phyloP scores from a whole-genome alignment of 2,113 vertebrate species.

The Monopterus albus region DNA sequence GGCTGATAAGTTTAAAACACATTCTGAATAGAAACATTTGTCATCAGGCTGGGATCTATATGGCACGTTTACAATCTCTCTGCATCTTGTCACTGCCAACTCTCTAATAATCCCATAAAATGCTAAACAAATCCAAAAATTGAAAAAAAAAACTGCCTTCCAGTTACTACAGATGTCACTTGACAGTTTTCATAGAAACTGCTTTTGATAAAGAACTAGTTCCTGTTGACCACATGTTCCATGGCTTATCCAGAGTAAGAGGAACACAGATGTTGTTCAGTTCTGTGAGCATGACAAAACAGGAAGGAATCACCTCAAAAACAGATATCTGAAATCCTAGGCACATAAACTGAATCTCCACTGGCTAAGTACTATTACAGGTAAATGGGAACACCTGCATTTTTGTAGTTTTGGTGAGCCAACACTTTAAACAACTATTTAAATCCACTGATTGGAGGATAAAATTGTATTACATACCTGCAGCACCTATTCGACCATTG shows the following conservation, averaged over 20 bases:
- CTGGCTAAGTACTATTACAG: neutral
- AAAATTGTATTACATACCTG: conserved; percentile 71
- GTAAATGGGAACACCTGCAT: neutral
- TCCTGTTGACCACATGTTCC: too few relatives aligned
- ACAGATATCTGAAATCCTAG: neutral
- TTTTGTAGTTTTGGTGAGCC: neutral
- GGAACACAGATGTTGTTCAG: too few relatives aligned
- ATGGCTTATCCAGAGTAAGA: too few relatives aligned
- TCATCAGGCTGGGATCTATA: neutral
- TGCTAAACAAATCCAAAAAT: neutral
- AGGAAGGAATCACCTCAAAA: neutral
- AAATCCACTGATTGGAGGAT: neutral
- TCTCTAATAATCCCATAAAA: neutral
- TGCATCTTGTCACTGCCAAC: neutral
- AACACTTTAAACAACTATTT: neutral
- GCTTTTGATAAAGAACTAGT: too few relatives aligned
- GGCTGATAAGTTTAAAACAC: too few relatives aligned
- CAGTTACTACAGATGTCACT: neutral
- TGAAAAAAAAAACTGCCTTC: neutral
- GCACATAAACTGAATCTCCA: neutral
- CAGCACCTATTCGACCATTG: conserved; percentile 84
- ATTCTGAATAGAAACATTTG: neutral
- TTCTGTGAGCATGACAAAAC: neutral
- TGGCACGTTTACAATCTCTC: neutral
- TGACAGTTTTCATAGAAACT: too few relatives aligned